Evolutionary conservation across 2,888 invertebrate species (phyloP), one percentile per base, ranked within the genome.

Genomic region (Agriopis aurantiaria): DNA sequence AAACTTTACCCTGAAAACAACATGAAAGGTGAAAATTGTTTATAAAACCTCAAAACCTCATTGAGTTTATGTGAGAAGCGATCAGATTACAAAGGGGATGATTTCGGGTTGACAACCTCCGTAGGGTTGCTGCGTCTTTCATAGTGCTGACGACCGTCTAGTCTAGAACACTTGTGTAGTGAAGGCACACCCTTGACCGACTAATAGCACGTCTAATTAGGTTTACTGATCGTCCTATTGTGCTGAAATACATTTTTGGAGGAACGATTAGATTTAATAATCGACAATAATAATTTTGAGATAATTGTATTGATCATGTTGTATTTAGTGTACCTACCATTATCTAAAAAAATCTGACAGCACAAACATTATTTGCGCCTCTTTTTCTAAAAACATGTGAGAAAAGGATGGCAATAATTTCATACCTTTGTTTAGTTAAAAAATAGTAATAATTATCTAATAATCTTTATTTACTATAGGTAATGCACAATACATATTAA

Each of bases 21-120:
- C 3, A 3, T 3, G n/a, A n/a, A 23, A 23, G 17, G 10, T 40
- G 53, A 55, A 55, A 40, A 55, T 41, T 55, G 55, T 41, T n/a
- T 55, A 41, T n/a, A 40, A 33, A 33, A 33, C 3, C n/a, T n/a
- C n/a, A 40, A 33, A 33, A 55, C 11, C 8, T 40, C 53, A n/a
- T 40, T 40, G 33, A 40, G 52, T 33, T 65, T 45, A 63, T 48
- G 11, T 40, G 57, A 57, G 49, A 51, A 57, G 14, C 33, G 33
- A 53, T 52, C 53, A 53, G n/a, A 55, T 40, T 63, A 48, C 63
- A 46, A 46, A 55, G 63, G 23, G 48, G 40, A 46, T 9, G 52
- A 62, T 53, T 53, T 62, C 9, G 52, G 43, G 52, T 53, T 48
- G 55, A 55, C 55, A 55, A 62, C 63, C 14, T 40, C 10, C 17